These are phyloP conservation scores for Teleogryllus occipitalis DNA, from an alignment of 1,140 invertebrate genomes.

Conservation along the genomic window DNA sequence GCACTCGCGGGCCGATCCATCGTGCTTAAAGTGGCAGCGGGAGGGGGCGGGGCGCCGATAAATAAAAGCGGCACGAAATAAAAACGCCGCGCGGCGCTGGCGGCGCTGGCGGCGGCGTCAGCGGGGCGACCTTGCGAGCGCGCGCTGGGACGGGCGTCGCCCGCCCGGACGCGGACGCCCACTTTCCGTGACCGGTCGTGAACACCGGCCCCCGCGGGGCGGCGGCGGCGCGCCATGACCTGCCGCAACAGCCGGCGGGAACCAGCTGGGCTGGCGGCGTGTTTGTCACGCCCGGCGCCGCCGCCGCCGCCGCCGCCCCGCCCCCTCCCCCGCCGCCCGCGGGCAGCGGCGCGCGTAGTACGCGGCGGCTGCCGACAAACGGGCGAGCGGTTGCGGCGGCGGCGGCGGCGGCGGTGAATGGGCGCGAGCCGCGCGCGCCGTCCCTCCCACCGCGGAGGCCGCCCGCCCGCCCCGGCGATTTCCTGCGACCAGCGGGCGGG, in stretches of 20 bases:
- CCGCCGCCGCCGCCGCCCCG: slow-evolving; percentile 22
- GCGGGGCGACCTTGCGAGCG: too few relatives aligned
- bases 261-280: slow-evolving; percentile 32
- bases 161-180: too few relatives aligned
- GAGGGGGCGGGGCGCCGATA: neutral
- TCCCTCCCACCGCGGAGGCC: slow-evolving; percentile 17
- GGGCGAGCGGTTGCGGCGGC: too few relatives aligned
- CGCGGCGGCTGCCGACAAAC: neutral
- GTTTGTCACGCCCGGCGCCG: slow-evolving; percentile 29
- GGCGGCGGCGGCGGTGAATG: neutral
- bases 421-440: neutral
- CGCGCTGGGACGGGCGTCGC: too few relatives aligned
- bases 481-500: too few relatives aligned
- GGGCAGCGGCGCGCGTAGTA: too few relatives aligned
- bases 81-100: neutral
- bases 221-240: too few relatives aligned
- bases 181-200: neutral
- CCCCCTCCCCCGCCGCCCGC: slow-evolving; percentile 17
- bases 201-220: too few relatives aligned
- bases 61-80: neutral
- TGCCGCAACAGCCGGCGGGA: slow-evolving; percentile 23
- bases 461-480: too few relatives aligned
- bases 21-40: neutral
- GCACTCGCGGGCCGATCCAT: neutral
- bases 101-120: too few relatives aligned